Conservation (phyloP, 2,888 invertebrate species). For the Mythimna impura region DNA sequence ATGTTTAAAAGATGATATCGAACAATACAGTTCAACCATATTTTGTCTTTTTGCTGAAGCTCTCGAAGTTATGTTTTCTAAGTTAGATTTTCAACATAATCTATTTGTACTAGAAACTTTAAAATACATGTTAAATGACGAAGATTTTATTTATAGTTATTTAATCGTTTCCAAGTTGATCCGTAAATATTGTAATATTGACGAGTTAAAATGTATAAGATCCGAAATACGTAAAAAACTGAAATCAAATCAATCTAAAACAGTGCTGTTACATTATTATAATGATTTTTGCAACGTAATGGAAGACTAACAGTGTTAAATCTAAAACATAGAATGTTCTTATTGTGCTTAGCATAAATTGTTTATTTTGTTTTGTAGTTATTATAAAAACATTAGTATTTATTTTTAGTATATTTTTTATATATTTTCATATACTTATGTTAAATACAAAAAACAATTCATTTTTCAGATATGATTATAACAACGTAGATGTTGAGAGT, state of each 20-base stretch:
- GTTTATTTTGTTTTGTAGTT: neutral
- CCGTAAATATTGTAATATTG: conserved; percentile 13
- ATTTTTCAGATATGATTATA: no score
- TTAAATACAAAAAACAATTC: no score
- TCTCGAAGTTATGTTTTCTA: conserved; percentile 30
- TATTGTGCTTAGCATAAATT: neutral
- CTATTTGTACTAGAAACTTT: conserved; percentile 41
- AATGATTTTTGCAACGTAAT: conserved; percentile 28
- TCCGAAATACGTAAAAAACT: conserved; percentile 58
- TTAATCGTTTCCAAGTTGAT: conserved; percentile 46
- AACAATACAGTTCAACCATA: conserved; percentile 54
- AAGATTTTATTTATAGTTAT: conserved; percentile 49
- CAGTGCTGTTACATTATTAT: conserved; percentile 65
- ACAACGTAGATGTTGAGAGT: no score
- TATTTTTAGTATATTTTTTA: no score
- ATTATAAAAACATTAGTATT: no score
- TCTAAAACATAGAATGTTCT: neutral
- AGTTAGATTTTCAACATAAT: conserved; percentile 11
- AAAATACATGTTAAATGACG: conserved; percentile 49
- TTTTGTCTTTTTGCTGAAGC: conserved; percentile 54
- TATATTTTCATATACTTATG: no score
- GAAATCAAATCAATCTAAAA: conserved; percentile 46
- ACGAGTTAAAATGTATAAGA: conserved; percentile 32
- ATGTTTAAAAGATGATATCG: conserved; percentile 62
- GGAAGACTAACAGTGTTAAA: conserved; percentile 7